Evolutionary conservation across 2,888 invertebrate species (phyloP).

Genomic region (Acanthacorydalis orientalis): DNA sequence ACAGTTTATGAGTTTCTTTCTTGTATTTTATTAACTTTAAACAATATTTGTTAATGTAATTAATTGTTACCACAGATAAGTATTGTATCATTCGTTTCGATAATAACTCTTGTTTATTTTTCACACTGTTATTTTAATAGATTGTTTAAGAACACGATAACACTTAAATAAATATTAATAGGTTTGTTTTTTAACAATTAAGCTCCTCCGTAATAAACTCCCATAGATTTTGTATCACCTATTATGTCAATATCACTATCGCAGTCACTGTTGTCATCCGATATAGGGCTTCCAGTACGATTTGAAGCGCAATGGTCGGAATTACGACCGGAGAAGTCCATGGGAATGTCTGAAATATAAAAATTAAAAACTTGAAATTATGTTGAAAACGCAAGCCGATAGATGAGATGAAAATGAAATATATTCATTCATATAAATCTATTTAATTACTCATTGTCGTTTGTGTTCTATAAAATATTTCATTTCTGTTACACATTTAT

Average conservation of each 20-base stretch:
- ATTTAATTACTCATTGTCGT: too few species aligned
- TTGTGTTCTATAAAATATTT: too few species aligned
- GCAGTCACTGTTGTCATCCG: conserved; percentile 7
- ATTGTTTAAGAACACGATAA: too few species aligned
- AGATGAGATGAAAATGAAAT: background rate
- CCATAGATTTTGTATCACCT: conserved; percentile 4
- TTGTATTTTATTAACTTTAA: too few species aligned
- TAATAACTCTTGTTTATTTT: too few species aligned
- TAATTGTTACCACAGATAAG: too few species aligned
- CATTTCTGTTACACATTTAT: too few species aligned
- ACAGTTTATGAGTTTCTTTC: too few species aligned
- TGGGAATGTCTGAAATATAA: conserved; percentile 6
- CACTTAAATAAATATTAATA: too few species aligned
- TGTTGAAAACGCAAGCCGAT: background rate
- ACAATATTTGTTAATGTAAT: too few species aligned
- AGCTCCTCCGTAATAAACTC: background rate
- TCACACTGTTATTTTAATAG: too few species aligned
- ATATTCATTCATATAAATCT: background rate
- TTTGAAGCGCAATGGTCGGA: background rate
- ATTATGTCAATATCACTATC: conserved; percentile 9
- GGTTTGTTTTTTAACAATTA: background rate
- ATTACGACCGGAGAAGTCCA: conserved; percentile 8
- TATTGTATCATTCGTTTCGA: too few species aligned
- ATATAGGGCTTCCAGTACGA: background rate
- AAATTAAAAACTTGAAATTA: background rate